Evolutionary conservation across 2,113 vertebrate species (phyloP), one percentile per base, ranked within the genome.

Genomic region (Lutjanus erythropterus): DNA sequence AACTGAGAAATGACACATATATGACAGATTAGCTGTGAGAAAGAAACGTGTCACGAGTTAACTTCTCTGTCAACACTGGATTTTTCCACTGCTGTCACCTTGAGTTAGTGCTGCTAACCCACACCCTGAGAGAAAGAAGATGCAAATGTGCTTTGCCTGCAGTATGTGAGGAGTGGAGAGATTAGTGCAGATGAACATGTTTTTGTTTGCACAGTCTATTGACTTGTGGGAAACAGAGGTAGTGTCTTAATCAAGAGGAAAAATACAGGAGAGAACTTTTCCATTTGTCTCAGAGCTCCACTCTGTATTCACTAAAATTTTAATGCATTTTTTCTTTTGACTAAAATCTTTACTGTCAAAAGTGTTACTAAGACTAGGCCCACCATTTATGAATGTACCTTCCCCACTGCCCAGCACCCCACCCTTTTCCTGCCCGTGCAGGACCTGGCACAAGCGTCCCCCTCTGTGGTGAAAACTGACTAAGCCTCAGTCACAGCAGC

Each of bases 401-500:
- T 67, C 50, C 27, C 11, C 0, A 0, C 52, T 52, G 75, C 80
- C 75, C 55, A 10, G 49, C 70, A 49, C 83, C 80, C 83, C 89
- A 21, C 88, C 90, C 81, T 89, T 87, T n/a, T 86, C 88, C 84
- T 86, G 76, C 65, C 69, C 8, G 1, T 29, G 64, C 66, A 77
- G 65, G 81, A 84, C 62, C 83, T 88, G 88, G 82, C 84, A 76
- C 56, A 68, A 21, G 21, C 10, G 7, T 56, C n/a, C n/a, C 53
- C 25, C 25, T 77, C 66, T 82, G 83, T 78, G 81, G 84, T 85
- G 49, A 84, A 75, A 52, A 52, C 66, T 69, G 78, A 69, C 78
- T 55, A 86, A 83, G 88, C 76, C 72, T 16, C 85, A 80, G 88
- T 84, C 69, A 23, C 86, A 74, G 84, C 74, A 71, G 83, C 76